phyloP scores from a whole-genome alignment of 2,888 invertebrate species.

The Acanthosoma haemorrhoidale region DNA sequence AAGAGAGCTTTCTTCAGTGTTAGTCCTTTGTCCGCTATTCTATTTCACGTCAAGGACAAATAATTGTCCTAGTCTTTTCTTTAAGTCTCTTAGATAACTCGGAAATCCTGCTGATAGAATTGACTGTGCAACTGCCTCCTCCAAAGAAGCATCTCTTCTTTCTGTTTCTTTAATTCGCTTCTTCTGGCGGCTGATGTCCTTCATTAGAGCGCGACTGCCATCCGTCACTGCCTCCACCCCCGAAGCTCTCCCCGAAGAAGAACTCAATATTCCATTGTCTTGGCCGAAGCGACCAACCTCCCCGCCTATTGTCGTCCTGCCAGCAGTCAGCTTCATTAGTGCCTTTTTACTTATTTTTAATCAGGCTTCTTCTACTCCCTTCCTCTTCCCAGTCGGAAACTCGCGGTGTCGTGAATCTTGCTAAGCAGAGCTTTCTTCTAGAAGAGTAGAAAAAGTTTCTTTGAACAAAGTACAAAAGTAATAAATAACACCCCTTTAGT shows the following conservation, averaged over 20 bases:
- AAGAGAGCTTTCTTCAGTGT: too few species aligned
- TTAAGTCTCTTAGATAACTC: too few species aligned
- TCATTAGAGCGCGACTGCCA: background rate
- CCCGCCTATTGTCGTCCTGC: background rate
- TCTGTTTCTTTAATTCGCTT: background rate
- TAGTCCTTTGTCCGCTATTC: too few species aligned
- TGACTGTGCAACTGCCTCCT: background rate
- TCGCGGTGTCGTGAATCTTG: too few species aligned
- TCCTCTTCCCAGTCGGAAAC: too few species aligned
- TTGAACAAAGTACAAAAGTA: too few species aligned
- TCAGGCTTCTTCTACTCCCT: background rate
- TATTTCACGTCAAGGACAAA: too few species aligned
- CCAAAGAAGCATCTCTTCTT: background rate
- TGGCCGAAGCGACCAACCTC: background rate
- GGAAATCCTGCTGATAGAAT: too few species aligned
- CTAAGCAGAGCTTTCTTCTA: too few species aligned
- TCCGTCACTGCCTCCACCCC: slow-evolving; percentile 4
- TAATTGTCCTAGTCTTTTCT: too few species aligned
- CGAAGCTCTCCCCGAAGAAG: background rate
- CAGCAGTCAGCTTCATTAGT: background rate
- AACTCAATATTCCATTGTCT: background rate
- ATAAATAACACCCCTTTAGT: too few species aligned
- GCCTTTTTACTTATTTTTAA: background rate
- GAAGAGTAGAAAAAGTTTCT: too few species aligned
- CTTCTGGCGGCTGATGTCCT: background rate